A percentile compares a stretch with the other conserved stretches of the same genome.
Evolutionary conservation across 1,140 invertebrate species (phyloP).

Genomic region (Drosophila orena): DNA sequence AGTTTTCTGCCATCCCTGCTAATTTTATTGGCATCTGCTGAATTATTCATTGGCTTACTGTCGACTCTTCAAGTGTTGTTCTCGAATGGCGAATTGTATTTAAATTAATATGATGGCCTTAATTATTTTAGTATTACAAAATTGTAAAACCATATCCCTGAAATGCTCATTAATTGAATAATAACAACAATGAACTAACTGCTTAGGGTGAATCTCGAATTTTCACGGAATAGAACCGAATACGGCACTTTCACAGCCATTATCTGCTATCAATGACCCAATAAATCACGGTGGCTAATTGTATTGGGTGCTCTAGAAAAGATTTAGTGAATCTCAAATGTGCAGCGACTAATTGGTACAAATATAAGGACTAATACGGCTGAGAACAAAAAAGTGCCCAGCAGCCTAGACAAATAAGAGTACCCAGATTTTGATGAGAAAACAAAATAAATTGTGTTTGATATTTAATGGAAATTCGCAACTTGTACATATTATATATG

Average conservation of each 20-base stretch:
- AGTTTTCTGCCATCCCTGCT: background rate
- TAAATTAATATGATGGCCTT: too few species aligned
- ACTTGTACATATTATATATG: background rate
- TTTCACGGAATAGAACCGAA: background rate
- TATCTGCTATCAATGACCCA: constrained; percentile 2
- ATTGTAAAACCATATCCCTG: background rate
- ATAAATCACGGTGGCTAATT: constrained; percentile 1
- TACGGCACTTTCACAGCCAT: background rate
- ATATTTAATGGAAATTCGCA: background rate
- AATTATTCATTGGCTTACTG: constrained; percentile 8
- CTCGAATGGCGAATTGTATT: background rate
- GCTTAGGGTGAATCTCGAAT: background rate
- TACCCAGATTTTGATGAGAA: too few species aligned
- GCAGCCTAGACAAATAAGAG: too few species aligned
- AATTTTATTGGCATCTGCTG: background rate
- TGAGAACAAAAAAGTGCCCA: background rate
- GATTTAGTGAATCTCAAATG: background rate
- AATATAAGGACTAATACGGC: background rate
- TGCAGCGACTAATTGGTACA: background rate
- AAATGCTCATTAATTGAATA: background rate
- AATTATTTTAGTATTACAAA: background rate
- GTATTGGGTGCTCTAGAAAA: background rate
- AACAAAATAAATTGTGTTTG: too few species aligned
- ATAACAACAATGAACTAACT: background rate
- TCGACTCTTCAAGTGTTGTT: background rate